A percentile compares a stretch with the other conserved stretches of the same genome.
These are phyloP conservation scores for Melanerpes aurifrons DNA, from an alignment of 2,113 vertebrate species.

Conservation along the genomic window DNA sequence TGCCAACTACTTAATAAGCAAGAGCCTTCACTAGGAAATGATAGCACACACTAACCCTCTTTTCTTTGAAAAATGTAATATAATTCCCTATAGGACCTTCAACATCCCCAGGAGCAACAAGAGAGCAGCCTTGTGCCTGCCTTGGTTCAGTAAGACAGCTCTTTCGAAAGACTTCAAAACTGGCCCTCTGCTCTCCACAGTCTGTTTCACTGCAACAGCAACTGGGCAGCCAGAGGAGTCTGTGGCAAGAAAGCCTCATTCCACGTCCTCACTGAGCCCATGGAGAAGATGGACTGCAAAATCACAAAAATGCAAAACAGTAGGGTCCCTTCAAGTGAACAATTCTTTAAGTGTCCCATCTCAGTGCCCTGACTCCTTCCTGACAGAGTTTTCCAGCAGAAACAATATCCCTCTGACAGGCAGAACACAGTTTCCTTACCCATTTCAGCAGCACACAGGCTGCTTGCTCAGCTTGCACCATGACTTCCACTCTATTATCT, in stretches of 20 bases:
- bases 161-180: conserved; percentile 1
- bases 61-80: neutral
- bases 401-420: neutral
- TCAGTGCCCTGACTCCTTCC: neutral
- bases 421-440: neutral
- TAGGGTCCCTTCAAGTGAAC: neutral
- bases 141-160: neutral
- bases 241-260: neutral
- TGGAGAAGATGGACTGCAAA: neutral
- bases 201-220: neutral
- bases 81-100: neutral
- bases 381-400: neutral
- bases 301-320: neutral
- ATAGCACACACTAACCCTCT: neutral
- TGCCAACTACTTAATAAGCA: neutral
- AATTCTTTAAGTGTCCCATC: neutral
- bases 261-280: neutral
- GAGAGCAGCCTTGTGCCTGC: neutral
- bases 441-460: neutral
- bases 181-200: neutral
- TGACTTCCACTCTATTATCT: conserved; percentile 4
- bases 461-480: neutral
- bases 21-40: neutral
- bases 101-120: neutral
- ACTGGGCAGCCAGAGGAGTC: neutral